Percentiles rank a stretch among this genome's conserved stretches.
Conservation (phyloP, 2,797 vertebrate species). For the Eulemur coronatus region DNA sequence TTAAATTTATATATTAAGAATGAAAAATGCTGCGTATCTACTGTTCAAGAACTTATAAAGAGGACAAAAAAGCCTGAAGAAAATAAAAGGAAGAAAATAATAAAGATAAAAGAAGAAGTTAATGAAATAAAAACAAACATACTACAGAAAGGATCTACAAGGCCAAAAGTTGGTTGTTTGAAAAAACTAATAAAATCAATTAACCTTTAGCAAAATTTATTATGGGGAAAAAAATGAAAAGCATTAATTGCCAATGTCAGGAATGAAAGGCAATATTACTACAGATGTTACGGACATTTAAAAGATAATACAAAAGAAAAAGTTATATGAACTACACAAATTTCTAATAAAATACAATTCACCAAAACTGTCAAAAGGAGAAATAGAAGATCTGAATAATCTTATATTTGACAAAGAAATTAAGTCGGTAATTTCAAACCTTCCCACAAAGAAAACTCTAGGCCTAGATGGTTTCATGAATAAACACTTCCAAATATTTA, state of each 20-base stretch:
- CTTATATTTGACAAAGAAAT: background rate
- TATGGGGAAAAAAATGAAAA: background rate
- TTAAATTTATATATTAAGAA: background rate
- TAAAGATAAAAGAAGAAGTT: background rate
- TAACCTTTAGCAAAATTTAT: background rate
- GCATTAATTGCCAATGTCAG: background rate
- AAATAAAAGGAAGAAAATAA: background rate
- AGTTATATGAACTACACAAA: background rate
- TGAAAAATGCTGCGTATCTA: background rate
- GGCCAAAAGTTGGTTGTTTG: background rate
- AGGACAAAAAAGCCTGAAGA: background rate
- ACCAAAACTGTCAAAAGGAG: background rate
- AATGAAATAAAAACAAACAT: background rate
- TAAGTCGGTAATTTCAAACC: background rate
- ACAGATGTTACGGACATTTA: background rate
- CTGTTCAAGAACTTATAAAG: background rate
- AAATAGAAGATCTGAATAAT: background rate
- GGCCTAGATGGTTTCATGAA: background rate
- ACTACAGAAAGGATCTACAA: background rate
- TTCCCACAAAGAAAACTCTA: constrained; percentile 9
- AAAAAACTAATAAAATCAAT: background rate
- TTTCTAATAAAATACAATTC: background rate
- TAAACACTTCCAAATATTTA: background rate
- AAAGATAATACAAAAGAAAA: background rate
- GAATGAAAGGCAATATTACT: background rate